Conservation (phyloP, 2,888 invertebrate genomes). For the Patella pellucida region DNA sequence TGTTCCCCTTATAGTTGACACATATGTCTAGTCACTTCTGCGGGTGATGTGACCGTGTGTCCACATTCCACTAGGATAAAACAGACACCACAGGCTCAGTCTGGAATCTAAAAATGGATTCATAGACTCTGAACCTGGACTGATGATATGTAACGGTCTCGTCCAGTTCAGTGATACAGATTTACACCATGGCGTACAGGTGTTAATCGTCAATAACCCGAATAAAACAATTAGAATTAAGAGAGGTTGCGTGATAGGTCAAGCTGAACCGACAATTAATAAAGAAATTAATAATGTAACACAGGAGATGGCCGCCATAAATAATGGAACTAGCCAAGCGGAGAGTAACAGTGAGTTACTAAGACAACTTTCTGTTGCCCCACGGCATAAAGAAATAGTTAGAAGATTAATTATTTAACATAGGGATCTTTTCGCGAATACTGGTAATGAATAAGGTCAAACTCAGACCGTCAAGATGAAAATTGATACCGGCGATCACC, state of each 20-base stretch:
- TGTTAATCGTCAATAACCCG: not conserved
- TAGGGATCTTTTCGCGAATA: slow-evolving; percentile 29
- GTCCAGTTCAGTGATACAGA: not conserved
- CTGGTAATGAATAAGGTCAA: slow-evolving; percentile 26
- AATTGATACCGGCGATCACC: slow-evolving; percentile 17
- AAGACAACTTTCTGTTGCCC: too few relatives aligned
- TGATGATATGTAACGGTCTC: not conserved
- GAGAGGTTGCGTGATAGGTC: slow-evolving; percentile 14
- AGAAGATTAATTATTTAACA: not conserved
- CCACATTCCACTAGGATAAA: not conserved
- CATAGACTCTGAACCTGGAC: not conserved
- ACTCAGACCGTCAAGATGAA: slow-evolving; percentile 30
- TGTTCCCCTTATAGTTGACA: not conserved
- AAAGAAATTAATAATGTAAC: too few relatives aligned
- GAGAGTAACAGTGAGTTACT: too few relatives aligned
- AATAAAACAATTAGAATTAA: slow-evolving; percentile 8
- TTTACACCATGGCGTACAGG: not conserved
- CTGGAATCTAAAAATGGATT: not conserved
- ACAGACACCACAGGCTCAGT: too few relatives aligned
- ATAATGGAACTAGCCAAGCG: too few relatives aligned
- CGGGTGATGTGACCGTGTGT: not conserved
- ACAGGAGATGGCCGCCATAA: too few relatives aligned
- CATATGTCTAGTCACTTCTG: not conserved
- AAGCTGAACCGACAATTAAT: not conserved
- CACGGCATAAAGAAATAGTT: too few relatives aligned